Percentiles rank a stretch among this genome's conserved stretches.
Evolutionary conservation across 2,113 vertebrate genomes (phyloP).

Genomic region (Onychostoma macrolepis): DNA sequence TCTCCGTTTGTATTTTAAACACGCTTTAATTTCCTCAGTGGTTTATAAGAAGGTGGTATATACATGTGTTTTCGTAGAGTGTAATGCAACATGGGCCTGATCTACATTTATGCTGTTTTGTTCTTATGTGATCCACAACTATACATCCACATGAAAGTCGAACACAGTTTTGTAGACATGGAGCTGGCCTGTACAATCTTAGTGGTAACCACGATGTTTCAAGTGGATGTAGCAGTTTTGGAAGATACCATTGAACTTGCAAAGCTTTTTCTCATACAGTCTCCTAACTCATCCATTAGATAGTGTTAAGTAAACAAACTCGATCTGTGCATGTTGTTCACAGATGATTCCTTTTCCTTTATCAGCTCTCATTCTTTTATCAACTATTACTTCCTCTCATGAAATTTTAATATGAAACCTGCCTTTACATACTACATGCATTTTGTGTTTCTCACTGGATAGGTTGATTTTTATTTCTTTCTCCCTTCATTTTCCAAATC

Average conservation of each 20-base stretch:
- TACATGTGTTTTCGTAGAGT: not conserved
- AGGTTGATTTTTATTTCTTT: not conserved
- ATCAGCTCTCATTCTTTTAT: conserved; percentile 22
- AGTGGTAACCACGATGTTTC: not conserved
- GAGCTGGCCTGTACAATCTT: not conserved
- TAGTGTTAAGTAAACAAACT: not conserved
- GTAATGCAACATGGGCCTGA: conserved; percentile 36
- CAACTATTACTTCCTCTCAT: not conserved
- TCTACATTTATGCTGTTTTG: conserved; percentile 12
- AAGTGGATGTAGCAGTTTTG: conserved; percentile 30
- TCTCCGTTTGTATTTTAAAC: not conserved
- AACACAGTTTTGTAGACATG: not conserved
- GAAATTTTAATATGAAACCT: not conserved
- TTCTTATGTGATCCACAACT: conserved; percentile 10
- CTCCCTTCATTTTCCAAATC: conserved; percentile 12
- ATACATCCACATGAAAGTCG: conserved; percentile 42
- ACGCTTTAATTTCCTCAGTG: not conserved
- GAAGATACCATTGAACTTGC: conserved; percentile 13
- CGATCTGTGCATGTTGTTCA: conserved; percentile 18
- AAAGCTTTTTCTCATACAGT: not conserved
- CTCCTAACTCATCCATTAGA: conserved; percentile 3
- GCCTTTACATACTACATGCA: not conserved
- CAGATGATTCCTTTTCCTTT: not conserved
- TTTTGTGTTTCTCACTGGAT: conserved; percentile 5
- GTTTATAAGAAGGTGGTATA: not conserved